phyloP scores from a whole-genome alignment of 1,140 invertebrate genomes.

The Watersipora subatra region DNA sequence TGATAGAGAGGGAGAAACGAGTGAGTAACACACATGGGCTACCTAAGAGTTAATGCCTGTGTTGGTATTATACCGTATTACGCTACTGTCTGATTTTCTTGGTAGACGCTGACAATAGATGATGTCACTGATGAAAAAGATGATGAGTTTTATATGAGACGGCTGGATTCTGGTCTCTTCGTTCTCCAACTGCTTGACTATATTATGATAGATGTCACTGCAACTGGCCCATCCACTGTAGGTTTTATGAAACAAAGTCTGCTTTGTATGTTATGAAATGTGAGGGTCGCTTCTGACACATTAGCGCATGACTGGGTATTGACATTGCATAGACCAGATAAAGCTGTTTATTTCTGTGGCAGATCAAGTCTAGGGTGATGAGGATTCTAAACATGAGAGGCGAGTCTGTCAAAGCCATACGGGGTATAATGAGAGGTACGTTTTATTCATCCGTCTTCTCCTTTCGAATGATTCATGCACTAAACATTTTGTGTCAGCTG shows the following conservation, averaged over 20 bases:
- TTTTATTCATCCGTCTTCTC: no score
- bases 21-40: constrained; percentile 23
- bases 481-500: no score
- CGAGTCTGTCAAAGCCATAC: constrained; percentile 82
- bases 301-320: no score
- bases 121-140: constrained; percentile 48
- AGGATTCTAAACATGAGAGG: constrained; percentile 76
- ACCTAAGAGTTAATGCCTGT: constrained; percentile 1
- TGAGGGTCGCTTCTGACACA: no score
- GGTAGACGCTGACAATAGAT: constrained; percentile 21
- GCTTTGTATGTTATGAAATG: no score
- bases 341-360: constrained; percentile 6
- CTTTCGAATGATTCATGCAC: no score
- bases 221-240: constrained; percentile 53
- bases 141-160: constrained; percentile 70
- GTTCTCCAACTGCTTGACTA: constrained; percentile 90
- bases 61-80: not conserved
- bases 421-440: constrained; percentile 78
- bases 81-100: no score
- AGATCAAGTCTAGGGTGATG: constrained; percentile 66
- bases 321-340: no score
- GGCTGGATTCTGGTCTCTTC: constrained; percentile 82
- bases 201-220: constrained; percentile 82
- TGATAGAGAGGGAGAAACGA: constrained; percentile 50
- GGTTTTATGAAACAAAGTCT: constrained; percentile 12